Evolutionary conservation across 2,888 invertebrate genomes (phyloP).

Genomic region (Scaptodrosophila latifasciaeformis): DNA sequence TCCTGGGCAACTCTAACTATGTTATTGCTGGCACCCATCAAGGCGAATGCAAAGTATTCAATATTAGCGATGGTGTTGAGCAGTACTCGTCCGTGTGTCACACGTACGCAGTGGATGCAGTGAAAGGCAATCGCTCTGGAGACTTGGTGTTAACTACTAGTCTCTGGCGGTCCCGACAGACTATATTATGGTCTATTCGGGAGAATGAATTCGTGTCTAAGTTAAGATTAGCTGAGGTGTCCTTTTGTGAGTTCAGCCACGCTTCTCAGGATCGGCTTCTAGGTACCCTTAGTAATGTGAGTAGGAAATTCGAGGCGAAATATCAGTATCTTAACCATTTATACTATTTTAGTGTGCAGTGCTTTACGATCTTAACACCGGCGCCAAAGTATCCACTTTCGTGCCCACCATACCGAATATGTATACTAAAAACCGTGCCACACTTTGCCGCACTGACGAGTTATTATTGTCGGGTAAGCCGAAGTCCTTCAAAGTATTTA

Average conservation of each 20-base stretch:
- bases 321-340: too few relatives aligned
- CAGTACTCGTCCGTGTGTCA: constrained; percentile 87
- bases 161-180: constrained; percentile 88
- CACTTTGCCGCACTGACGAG: constrained; percentile 95
- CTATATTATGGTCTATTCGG: constrained; percentile 72
- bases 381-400: constrained; percentile 83
- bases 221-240: constrained; percentile 86
- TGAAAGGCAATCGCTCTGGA: constrained; percentile 85
- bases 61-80: constrained; percentile 87
- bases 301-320: constrained; percentile 19
- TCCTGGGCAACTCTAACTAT: constrained; percentile 74
- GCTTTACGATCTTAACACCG: constrained; percentile 92
- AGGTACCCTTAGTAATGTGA: constrained; percentile 86
- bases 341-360: constrained; percentile 69
- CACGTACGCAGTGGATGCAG: constrained; percentile 88
- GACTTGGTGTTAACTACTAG: constrained; percentile 88
- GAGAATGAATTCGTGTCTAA: constrained; percentile 76
- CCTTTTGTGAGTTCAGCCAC: constrained; percentile 94
- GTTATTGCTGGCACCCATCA: constrained; percentile 92
- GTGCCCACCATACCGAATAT: constrained; percentile 90
- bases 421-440: constrained; percentile 94
- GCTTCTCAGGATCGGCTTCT: constrained; percentile 88
- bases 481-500: constrained; percentile 4
- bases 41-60: constrained; percentile 93
- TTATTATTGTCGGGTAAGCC: constrained; percentile 85